phyloP scores from a whole-genome alignment of 1,140 invertebrate species.

The Ceratina calcarata region DNA sequence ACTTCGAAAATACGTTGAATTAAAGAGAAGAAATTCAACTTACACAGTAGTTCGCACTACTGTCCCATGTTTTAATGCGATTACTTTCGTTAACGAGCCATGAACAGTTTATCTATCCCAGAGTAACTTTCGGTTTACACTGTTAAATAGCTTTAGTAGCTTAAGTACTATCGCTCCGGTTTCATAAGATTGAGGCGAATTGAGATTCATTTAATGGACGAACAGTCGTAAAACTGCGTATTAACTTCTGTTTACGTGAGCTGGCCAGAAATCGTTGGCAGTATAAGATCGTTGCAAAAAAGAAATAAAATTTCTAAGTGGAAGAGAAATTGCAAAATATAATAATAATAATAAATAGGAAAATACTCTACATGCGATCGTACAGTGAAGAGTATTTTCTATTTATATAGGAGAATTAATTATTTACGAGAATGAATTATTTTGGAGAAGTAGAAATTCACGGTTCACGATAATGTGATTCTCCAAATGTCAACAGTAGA shows the following conservation, averaged over 20 bases:
- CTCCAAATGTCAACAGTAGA: background rate
- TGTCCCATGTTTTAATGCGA: too few relatives aligned
- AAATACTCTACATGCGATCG: too few relatives aligned
- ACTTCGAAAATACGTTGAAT: too few relatives aligned
- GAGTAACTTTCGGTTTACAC: too few relatives aligned
- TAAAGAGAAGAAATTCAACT: too few relatives aligned
- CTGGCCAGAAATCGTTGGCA: background rate
- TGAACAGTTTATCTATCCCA: background rate
- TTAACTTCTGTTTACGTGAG: slow-evolving; percentile 9
- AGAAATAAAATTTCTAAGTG: background rate
- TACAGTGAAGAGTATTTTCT: too few relatives aligned
- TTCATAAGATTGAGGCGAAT: background rate
- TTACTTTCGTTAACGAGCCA: too few relatives aligned
- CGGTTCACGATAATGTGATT: background rate
- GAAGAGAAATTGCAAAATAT: background rate
- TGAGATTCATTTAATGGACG: background rate
- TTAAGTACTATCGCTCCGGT: background rate
- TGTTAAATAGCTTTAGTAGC: too few relatives aligned
- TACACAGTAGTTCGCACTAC: too few relatives aligned
- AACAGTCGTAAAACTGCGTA: background rate
- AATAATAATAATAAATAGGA: too few relatives aligned
- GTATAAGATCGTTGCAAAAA: background rate
- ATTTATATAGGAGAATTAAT: too few relatives aligned
- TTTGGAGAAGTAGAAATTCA: background rate
- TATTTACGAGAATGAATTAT: too few relatives aligned